These are phyloP conservation scores for Ailuropoda melanoleuca DNA, from an alignment of 2,113 vertebrate genomes.

Conservation along the genomic window DNA sequence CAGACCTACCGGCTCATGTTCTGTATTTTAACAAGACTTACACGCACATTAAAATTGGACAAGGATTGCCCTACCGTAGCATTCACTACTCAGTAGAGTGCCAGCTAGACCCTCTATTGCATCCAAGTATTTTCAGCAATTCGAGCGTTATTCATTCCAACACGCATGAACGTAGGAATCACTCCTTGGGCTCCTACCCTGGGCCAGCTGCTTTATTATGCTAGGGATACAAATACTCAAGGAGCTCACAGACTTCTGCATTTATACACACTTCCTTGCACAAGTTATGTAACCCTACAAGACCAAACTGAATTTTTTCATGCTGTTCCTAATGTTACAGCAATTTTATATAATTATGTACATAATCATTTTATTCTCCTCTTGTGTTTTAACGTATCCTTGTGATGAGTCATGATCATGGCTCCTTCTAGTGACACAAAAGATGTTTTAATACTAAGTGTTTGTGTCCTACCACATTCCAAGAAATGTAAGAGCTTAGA, in stretches of 20 bases:
- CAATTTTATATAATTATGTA: not conserved
- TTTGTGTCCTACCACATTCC: not conserved
- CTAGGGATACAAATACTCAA: not conserved
- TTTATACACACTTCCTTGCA: not conserved
- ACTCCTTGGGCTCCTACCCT: not conserved
- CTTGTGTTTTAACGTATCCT: not conserved
- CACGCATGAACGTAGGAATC: rapidly evolving
- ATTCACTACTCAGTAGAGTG: not conserved
- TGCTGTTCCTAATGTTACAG: not conserved
- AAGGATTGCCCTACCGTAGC: not conserved
- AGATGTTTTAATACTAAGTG: not conserved
- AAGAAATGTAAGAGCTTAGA: not conserved
- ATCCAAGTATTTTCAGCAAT: not conserved
- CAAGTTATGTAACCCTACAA: not conserved
- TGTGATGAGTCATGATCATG: rapidly evolving
- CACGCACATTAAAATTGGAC: not conserved
- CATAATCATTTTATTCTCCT: not conserved
- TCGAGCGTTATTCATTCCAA: not conserved
- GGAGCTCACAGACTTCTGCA: not conserved
- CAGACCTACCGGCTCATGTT: not conserved
- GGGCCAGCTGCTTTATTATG: not conserved
- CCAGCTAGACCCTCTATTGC: not conserved
- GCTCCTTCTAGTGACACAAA: not conserved
- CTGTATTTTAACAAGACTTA: not conserved
- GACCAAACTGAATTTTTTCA: not conserved